Percentiles rank a stretch among this genome's conserved stretches.
Evolutionary conservation across 2,797 vertebrate genomes (phyloP).

Genomic region (Lateolabrax maculatus): DNA sequence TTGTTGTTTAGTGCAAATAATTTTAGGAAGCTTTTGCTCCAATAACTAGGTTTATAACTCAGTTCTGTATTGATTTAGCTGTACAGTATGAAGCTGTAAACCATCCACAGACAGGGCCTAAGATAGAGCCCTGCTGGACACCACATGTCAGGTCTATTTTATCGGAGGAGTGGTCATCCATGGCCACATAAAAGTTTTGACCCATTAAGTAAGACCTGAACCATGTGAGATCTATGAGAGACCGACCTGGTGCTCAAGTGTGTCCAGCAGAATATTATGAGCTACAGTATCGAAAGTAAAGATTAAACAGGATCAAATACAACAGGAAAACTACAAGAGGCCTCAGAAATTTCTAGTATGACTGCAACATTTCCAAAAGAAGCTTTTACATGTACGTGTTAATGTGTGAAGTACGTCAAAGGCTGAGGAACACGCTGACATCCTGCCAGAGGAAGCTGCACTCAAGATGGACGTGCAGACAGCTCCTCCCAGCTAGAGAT

Average conservation of each 20-base stretch:
- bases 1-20: not conserved
- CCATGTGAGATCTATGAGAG: not conserved
- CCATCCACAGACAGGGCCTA: not conserved
- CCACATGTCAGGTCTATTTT: not conserved
- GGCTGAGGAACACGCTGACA: not conserved
- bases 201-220: not conserved
- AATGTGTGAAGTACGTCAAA: constrained; percentile 9
- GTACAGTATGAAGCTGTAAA: not conserved
- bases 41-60: too few relatives aligned
- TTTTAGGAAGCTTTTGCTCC: not conserved
- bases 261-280: not conserved
- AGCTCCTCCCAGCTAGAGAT: not conserved
- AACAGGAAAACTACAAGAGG: not conserved
- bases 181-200: not conserved
- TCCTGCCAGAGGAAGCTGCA: not conserved
- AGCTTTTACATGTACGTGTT: not conserved
- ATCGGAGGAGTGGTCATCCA: not conserved
- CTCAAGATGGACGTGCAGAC: not conserved
- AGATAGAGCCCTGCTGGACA: not conserved
- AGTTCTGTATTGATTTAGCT: not conserved
- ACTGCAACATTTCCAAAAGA: not conserved
- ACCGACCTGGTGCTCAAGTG: not conserved
- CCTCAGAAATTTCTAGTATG: not conserved
- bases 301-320: not conserved
- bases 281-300: too few relatives aligned